phyloP scores from a whole-genome alignment of 2,888 invertebrate species.

The Invenusta paracnida region DNA sequence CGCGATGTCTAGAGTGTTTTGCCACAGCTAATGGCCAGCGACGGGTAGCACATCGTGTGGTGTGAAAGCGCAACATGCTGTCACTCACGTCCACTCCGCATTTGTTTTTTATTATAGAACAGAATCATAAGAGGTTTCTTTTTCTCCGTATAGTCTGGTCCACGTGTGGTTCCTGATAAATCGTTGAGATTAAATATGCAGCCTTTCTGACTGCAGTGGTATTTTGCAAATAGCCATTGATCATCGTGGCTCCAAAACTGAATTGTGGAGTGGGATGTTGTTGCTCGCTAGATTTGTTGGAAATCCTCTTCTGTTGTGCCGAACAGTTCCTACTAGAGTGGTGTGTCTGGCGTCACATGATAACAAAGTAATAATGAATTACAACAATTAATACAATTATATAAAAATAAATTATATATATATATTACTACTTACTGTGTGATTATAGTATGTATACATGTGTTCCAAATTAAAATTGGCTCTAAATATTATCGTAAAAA shows the following conservation, averaged over 20 bases:
- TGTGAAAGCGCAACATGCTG: constrained; percentile 23
- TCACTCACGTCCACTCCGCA: no score
- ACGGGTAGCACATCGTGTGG: constrained; percentile 9
- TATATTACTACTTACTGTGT: background rate
- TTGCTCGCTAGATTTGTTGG: constrained; percentile 10
- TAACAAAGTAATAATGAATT: background rate
- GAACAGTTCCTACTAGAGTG: background rate
- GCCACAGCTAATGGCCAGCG: constrained; percentile 25
- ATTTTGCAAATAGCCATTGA: background rate
- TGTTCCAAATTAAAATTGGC: background rate
- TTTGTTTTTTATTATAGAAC: background rate
- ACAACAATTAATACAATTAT: background rate
- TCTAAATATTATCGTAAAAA: background rate
- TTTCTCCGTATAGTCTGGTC: background rate
- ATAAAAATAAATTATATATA: background rate
- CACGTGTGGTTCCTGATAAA: background rate
- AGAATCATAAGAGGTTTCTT: background rate
- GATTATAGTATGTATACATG: background rate
- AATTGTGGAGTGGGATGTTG: constrained; percentile 26
- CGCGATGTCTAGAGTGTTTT: constrained; percentile 10
- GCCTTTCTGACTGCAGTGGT: background rate
- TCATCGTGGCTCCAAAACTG: background rate
- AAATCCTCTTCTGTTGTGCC: constrained; percentile 26
- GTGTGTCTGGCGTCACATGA: background rate
- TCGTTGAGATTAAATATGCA: background rate